Evolutionary conservation across 2,888 invertebrate species (phyloP).

Genomic region (Eupithecia vulgata): DNA sequence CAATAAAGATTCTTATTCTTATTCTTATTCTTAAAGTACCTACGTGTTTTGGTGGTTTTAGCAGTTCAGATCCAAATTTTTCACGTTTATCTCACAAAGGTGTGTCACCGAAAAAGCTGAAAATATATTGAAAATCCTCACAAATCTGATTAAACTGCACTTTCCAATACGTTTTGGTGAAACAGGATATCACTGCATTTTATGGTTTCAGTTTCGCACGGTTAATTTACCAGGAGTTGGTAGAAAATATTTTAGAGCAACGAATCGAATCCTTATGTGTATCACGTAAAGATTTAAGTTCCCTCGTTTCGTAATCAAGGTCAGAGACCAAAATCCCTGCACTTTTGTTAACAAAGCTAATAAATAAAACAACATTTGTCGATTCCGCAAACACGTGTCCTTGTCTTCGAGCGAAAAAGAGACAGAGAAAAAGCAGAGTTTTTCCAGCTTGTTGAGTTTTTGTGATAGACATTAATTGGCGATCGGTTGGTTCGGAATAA

Average conservation of each 20-base stretch:
- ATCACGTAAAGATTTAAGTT: not conserved
- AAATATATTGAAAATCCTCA: not conserved
- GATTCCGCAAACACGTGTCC: not conserved
- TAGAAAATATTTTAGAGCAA: not conserved
- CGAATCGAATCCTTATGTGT: not conserved
- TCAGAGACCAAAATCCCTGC: conserved; percentile 3
- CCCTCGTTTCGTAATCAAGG: not conserved
- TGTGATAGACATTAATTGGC: conserved; percentile 43
- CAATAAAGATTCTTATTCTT: no score
- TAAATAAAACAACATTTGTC: conserved; percentile 6
- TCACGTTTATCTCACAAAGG: not conserved
- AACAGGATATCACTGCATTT: conserved; percentile 1
- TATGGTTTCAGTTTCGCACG: conserved; percentile 6
- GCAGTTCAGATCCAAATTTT: not conserved
- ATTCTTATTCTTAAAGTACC: no score
- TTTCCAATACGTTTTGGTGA: not conserved
- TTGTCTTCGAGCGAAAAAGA: conserved; percentile 4
- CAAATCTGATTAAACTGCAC: conserved; percentile 5
- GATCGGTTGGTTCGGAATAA: conserved; percentile 32
- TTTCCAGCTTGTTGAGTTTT: conserved; percentile 35
- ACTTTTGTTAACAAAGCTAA: conserved; percentile 1
- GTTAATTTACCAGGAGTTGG: not conserved
- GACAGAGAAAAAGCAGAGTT: conserved; percentile 1
- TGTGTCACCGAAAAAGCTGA: not conserved
- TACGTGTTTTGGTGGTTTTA: not conserved